Percentiles rank a stretch among this genome's conserved stretches.
Conservation (phyloP, 1,140 invertebrate genomes). For the Macrosteles quadrilineatus region DNA sequence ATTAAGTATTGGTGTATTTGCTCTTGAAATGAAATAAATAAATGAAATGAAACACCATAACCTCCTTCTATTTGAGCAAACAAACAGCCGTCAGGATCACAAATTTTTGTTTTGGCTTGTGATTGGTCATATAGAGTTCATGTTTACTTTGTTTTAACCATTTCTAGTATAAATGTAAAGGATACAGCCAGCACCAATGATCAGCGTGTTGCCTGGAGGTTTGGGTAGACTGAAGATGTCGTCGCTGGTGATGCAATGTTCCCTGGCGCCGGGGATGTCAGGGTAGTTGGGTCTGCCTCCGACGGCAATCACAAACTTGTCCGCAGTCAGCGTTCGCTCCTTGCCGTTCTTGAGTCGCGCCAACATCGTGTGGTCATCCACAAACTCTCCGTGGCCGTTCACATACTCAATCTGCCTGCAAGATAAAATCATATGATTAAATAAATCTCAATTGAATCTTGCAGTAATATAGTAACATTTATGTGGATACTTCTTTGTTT, state of each 20-base stretch:
- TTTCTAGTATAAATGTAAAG: too few relatives aligned
- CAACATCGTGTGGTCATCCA: conserved; percentile 75
- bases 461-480: too few relatives aligned
- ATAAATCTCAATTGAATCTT: too few relatives aligned
- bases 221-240: conserved; percentile 91
- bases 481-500: too few relatives aligned
- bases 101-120: too few relatives aligned
- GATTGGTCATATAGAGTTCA: too few relatives aligned
- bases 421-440: conserved; percentile 30
- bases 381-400: conserved; percentile 85
- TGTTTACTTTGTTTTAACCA: too few relatives aligned
- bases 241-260: conserved; percentile 94
- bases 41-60: too few relatives aligned
- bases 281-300: conserved; percentile 85
- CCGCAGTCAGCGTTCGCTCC: conserved; percentile 73
- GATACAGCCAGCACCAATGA: conserved; percentile 91
- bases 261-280: conserved; percentile 84
- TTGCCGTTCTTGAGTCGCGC: conserved; percentile 78
- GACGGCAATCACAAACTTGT: conserved; percentile 88
- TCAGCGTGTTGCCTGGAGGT: conserved; percentile 90
- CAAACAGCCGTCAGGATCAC: too few relatives aligned
- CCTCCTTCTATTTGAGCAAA: too few relatives aligned
- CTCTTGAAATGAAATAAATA: too few relatives aligned
- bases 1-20: too few relatives aligned
- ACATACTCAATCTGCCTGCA: conserved; percentile 86